These are phyloP conservation scores for Homarus americanus DNA, from an alignment of 1,140 invertebrate species.

Conservation along the genomic window DNA sequence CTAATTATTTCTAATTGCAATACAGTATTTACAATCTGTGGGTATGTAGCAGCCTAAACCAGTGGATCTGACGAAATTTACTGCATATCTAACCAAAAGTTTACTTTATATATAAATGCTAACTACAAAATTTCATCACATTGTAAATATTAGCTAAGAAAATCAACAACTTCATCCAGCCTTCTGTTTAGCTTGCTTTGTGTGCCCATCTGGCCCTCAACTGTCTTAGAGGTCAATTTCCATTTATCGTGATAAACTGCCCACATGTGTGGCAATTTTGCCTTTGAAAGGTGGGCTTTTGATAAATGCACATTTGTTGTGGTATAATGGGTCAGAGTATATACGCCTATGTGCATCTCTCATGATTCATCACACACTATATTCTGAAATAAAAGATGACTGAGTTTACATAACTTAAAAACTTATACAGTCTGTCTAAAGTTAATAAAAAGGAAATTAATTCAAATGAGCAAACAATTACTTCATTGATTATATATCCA, in stretches of 20 bases:
- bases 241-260: slow-evolving; percentile 87
- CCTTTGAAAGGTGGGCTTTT: slow-evolving; percentile 88
- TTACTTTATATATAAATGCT: too few relatives aligned
- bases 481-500: too few relatives aligned
- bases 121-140: too few relatives aligned
- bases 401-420: too few relatives aligned
- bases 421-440: too few relatives aligned
- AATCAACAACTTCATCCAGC: slow-evolving; percentile 87
- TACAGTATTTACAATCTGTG: too few relatives aligned
- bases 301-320: slow-evolving; percentile 85
- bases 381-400: slow-evolving; percentile 76
- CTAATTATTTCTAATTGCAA: too few relatives aligned
- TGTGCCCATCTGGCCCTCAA: slow-evolving; percentile 88
- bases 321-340: slow-evolving; percentile 88
- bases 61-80: too few relatives aligned
- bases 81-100: too few relatives aligned
- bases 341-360: slow-evolving; percentile 83
- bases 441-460: too few relatives aligned
- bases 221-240: slow-evolving; percentile 84
- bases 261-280: slow-evolving; percentile 84
- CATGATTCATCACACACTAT: slow-evolving; percentile 81
- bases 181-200: slow-evolving; percentile 85
- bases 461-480: too few relatives aligned
- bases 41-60: too few relatives aligned
- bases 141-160: slow-evolving; percentile 76